Base-by-base conservation (phyloP, 2,113 vertebrate genomes). In the Leptosomus discolor region DNA sequence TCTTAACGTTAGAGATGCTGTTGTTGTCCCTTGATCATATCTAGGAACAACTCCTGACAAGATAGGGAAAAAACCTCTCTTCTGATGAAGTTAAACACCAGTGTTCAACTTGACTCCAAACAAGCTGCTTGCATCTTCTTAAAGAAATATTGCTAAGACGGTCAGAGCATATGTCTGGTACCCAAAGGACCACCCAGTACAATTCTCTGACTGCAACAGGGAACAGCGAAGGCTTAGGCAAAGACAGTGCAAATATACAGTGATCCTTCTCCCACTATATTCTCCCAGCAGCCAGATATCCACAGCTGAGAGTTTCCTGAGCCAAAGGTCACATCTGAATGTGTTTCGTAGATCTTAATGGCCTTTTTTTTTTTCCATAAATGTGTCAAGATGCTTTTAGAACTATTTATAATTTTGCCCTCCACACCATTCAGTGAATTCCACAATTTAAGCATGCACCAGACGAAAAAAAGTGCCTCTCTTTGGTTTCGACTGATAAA, bases 291-390 rank as follows among this genome's bases (percentile, higher is more conserved):
- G 61, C 23, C 65, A 94, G n/a, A 45, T 88, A 94, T 45, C 61
- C 5, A 5, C 2, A 8, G 41, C 60, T 85, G 69, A 80, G 67
- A 91, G 60, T 83, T 90, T 93, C 57, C 74, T 85, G 81, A 90
- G 81, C 81, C 76, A 93, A 94, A 96, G 89, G 91, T 88, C 90
- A 93, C 87, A 96, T 93, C 94, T 96, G 57, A 85, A 68, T 68
- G 34, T 79, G 36, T 79, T 96, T 69, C 64, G 37, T 68, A 90
- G 65, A 92, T 85, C 36, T 95, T 91, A 89, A 91, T 50, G 45
- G 63, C 8, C 56, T 85, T 54, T 70, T 65, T 88, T 74, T 34
- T 20, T 37, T 6, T 1, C 22, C 34, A 90, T 82, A 92, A 94
- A 90, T 85, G 61, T 91, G 65, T 93, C 74, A 68, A 94, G 60